Conservation (phyloP, 1,140 invertebrate genomes). For the Brachionus plicatilis region DNA sequence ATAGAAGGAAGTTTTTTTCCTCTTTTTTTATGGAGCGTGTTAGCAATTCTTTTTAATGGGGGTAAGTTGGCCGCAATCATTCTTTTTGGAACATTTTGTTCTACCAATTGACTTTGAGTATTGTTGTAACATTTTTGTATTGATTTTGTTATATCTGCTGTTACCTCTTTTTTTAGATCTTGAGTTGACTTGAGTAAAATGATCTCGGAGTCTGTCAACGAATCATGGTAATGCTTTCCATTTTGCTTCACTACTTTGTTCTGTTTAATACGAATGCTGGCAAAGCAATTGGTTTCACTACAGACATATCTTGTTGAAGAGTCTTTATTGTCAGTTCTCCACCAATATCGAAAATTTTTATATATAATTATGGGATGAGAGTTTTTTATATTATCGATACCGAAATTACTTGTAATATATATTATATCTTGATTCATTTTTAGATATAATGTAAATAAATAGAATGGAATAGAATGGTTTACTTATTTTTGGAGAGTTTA, state of each 20-base stretch:
- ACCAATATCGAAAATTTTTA: not conserved
- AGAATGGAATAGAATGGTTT: not conserved
- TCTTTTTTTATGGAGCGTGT: not conserved
- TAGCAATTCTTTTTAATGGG: not conserved
- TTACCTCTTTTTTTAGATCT: not conserved
- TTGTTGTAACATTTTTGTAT: not conserved
- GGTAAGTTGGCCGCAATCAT: not conserved
- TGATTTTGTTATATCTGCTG: not conserved
- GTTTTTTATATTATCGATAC: not conserved
- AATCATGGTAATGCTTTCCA: too few relatives aligned
- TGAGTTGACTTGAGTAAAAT: not conserved
- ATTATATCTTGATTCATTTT: not conserved
- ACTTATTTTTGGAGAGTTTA: too few relatives aligned
- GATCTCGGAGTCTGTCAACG: too few relatives aligned
- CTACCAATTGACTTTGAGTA: not conserved
- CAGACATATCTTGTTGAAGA: too few relatives aligned
- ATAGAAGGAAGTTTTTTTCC: not conserved
- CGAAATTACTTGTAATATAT: not conserved
- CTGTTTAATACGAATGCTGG: too few relatives aligned
- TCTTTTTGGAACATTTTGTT: not conserved
- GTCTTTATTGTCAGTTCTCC: too few relatives aligned
- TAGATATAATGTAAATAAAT: not conserved
- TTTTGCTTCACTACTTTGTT: too few relatives aligned
- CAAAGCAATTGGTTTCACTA: too few relatives aligned
- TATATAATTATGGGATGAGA: not conserved